Evolutionary conservation across 2,113 vertebrate species (phyloP).

Genomic region (Hippocampus abdominalis): DNA sequence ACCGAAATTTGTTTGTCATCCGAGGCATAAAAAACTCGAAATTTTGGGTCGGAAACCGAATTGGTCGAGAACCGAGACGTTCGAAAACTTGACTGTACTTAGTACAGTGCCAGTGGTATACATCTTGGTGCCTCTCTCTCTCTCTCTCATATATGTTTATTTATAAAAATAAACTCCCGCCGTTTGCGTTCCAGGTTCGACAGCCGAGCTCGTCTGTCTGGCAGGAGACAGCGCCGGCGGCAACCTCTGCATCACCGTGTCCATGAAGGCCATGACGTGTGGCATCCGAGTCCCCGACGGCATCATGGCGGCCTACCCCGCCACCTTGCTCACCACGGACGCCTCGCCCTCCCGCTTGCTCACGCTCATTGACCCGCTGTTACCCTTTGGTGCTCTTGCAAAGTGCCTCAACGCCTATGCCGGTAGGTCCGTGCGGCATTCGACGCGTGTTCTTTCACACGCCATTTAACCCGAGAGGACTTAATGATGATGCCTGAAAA

Average conservation of each 20-base stretch:
- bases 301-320: slow-evolving; percentile 86
- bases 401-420: slow-evolving; percentile 86
- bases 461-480: slow-evolving; percentile 24
- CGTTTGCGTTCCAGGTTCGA: slow-evolving; percentile 74
- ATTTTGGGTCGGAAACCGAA: too few relatives aligned
- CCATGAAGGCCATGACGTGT: slow-evolving; percentile 77
- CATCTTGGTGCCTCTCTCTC: too few relatives aligned
- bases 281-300: slow-evolving; percentile 82
- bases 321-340: slow-evolving; percentile 76
- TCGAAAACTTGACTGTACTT: too few relatives aligned
- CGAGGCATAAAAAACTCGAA: too few relatives aligned
- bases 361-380: slow-evolving; percentile 83
- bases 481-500: slow-evolving; percentile 3
- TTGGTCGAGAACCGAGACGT: too few relatives aligned
- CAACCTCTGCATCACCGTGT: slow-evolving; percentile 86
- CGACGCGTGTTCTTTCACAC: slow-evolving; percentile 4
- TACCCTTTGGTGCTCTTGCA: slow-evolving; percentile 82
- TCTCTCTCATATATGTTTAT: too few relatives aligned
- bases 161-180: not conserved
- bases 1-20: too few relatives aligned
- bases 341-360: slow-evolving; percentile 87
- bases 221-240: slow-evolving; percentile 88
- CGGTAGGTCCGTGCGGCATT: slow-evolving; percentile 62
- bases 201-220: slow-evolving; percentile 81
- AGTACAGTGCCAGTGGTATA: too few relatives aligned